These are phyloP conservation scores for Drosophila tsacasi DNA, from an alignment of 1,140 invertebrate species.

Conservation along the genomic window DNA sequence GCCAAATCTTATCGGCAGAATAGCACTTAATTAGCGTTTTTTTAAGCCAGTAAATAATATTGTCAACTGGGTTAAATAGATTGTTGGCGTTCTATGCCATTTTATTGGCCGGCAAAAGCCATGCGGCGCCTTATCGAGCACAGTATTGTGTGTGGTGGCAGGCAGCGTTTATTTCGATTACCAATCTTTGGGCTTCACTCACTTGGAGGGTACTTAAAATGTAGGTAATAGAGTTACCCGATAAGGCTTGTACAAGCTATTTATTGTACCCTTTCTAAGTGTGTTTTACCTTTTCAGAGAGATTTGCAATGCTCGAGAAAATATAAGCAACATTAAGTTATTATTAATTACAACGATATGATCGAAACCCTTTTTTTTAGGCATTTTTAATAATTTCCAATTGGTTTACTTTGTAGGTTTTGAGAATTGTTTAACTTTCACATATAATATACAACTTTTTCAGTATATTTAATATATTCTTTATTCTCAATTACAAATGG, in stretches of 20 bases:
- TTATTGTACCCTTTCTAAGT: constrained; percentile 20
- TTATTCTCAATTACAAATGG: neutral
- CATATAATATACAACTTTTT: no score
- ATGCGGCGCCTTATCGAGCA: constrained; percentile 52
- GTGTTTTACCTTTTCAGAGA: no score
- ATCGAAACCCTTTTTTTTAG: neutral
- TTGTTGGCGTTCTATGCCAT: constrained; percentile 17
- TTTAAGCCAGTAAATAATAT: constrained; percentile 57
- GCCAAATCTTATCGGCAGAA: constrained; percentile 60
- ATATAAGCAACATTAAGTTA: neutral
- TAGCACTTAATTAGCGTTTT: constrained; percentile 52
- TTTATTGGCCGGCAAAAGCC: constrained; percentile 16
- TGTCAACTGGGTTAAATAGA: constrained; percentile 38
- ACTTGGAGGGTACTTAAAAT: constrained; percentile 16
- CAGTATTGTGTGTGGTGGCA: constrained; percentile 8
- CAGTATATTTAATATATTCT: neutral
- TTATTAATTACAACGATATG: no score
- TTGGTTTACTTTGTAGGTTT: no score
- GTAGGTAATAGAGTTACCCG: constrained; percentile 28
- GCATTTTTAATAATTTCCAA: neutral
- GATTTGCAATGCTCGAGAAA: neutral
- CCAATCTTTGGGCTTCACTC: constrained; percentile 40
- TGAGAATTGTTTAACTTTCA: neutral
- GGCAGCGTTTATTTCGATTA: constrained; percentile 7
- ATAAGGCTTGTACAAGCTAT: constrained; percentile 33